Base-by-base conservation (phyloP, 2,888 invertebrate species). In the Merodon equestris region DNA sequence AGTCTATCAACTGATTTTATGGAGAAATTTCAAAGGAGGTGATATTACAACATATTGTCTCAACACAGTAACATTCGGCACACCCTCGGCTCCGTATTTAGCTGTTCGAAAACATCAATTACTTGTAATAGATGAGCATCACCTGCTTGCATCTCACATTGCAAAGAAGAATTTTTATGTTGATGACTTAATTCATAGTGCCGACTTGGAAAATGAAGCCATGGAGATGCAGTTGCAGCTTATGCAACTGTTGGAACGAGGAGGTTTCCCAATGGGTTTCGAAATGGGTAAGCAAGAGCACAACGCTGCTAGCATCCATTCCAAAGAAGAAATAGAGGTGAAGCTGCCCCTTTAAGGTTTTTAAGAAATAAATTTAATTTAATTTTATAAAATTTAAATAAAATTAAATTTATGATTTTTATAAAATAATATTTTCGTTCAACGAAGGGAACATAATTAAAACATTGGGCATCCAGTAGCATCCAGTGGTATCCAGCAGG, bases 1-100 rank as follows among this genome's bases (percentile, higher is more conserved):
- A 1, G 18, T 54, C 1, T 60, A 74, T 45, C 81, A 76, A 48
- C 47, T 67, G 1, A 60, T 73, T 14, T 53, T 70, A 15, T 67
- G 67, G 81, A 50, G 50, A 50, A 13, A 50, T 18, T 1, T 1
- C 1, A 34, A 50, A 15, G 40, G 17, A 7, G 50, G 27, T 0
- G 19, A 19, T 1, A n/a, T 61, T 9, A 61, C 40, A 4, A n/a
- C n/a, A 9, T 51, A 27, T 5, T 19, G 19, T 1, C 15, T 40
- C 0, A 60, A 38, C 12, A 61, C 47, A 1, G 60, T 61, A 18
- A 48, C 61, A n/a, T 61, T 61, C 13, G n/a, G n/a, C n/a, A n/a
- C 18, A 48, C 38, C 47, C 60, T 14, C 58, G 4, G 60, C 60
- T 10, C 60, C 40, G 36, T 47, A 47, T 18, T 47, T 47, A 17